Conservation (phyloP, 1,140 invertebrate genomes). For the Pseudoatta argentina region DNA sequence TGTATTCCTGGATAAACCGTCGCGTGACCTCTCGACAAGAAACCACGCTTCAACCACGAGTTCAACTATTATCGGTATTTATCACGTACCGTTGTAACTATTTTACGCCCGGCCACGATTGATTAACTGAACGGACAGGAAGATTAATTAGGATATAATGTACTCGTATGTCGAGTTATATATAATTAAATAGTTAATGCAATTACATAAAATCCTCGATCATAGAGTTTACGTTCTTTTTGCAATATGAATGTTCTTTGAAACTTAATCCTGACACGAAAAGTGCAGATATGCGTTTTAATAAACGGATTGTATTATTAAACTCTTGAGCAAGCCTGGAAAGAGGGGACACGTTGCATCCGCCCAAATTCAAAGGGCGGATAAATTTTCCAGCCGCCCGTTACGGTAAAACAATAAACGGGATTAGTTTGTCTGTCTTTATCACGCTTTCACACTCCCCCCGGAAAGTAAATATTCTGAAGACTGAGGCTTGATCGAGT, state of each 20-base stretch:
- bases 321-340: background rate
- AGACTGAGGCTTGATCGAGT: slow-evolving; percentile 72
- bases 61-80: slow-evolving; percentile 38
- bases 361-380: slow-evolving; percentile 11
- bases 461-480: slow-evolving; percentile 71
- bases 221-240: background rate
- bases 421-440: slow-evolving; percentile 45
- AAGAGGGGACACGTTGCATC: background rate
- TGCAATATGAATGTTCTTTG: background rate
- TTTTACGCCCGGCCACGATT: slow-evolving; percentile 1
- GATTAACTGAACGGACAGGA: slow-evolving; percentile 19
- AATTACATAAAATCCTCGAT: slow-evolving; percentile 2
- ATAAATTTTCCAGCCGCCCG: slow-evolving; percentile 33
- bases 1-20: slow-evolving; percentile 17
- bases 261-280: background rate
- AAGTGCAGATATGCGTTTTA: background rate
- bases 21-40: slow-evolving; percentile 26
- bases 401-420: slow-evolving; percentile 33
- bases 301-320: slow-evolving; percentile 10
- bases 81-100: background rate
- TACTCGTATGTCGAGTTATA: background rate
- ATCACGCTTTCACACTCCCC: slow-evolving; percentile 31
- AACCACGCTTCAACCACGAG: background rate
- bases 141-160: slow-evolving; percentile 47
- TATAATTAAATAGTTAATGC: slow-evolving; percentile 21